A percentile compares a stretch with the other conserved stretches of the same genome.
Evolutionary conservation across 2,888 invertebrate species (phyloP).

Genomic region (Limnephilus marmoratus): DNA sequence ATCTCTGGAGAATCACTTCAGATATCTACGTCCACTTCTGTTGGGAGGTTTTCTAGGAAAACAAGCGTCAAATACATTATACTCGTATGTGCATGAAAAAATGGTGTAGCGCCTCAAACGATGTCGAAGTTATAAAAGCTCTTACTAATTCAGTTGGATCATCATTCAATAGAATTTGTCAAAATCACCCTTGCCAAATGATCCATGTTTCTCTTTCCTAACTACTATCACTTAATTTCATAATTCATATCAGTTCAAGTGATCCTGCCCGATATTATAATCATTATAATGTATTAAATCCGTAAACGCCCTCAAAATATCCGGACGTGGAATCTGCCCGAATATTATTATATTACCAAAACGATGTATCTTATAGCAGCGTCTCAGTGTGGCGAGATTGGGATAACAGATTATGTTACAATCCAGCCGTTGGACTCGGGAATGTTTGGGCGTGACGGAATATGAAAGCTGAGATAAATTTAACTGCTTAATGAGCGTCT

Average conservation of each 20-base stretch:
- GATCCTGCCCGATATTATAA: not conserved
- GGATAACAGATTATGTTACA: not conserved
- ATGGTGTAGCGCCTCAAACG: too few relatives aligned
- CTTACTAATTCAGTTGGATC: too few relatives aligned
- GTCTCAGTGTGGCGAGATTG: not conserved
- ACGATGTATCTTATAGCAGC: not conserved
- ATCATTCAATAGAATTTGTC: too few relatives aligned
- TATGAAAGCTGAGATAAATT: conserved; percentile 65
- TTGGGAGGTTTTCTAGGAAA: too few relatives aligned
- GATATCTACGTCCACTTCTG: too few relatives aligned
- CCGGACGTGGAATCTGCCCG: not conserved
- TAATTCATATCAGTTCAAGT: not conserved
- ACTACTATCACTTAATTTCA: not conserved
- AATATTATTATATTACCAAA: not conserved
- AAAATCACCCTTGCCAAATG: too few relatives aligned
- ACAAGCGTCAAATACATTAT: too few relatives aligned
- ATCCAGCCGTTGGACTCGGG: conserved; percentile 9
- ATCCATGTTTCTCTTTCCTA: not conserved
- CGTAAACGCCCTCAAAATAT: not conserved
- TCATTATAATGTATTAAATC: not conserved
- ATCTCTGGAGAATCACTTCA: too few relatives aligned
- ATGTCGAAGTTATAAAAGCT: too few relatives aligned
- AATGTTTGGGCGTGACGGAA: conserved; percentile 64
- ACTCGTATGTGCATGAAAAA: too few relatives aligned
- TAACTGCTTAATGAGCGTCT: conserved; percentile 66